Evolutionary conservation across 2,113 vertebrate species (phyloP), one percentile per base, ranked within the genome.

Genomic region (Calidris pugnax): DNA sequence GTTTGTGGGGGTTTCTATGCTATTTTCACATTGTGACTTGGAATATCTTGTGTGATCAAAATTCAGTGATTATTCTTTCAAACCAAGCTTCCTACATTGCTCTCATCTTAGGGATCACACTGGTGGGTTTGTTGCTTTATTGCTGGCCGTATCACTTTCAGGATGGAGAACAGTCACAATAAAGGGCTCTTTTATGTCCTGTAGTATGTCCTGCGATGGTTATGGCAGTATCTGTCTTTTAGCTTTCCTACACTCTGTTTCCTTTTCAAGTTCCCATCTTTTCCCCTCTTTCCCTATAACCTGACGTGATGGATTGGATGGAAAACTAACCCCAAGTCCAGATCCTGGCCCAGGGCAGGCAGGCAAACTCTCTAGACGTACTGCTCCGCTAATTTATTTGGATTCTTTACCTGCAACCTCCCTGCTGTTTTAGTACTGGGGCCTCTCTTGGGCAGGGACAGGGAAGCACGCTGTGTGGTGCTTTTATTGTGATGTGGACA

Each of bases 401-500:
- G 86, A 66, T 85, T 85, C 90, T 92, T 93, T 85, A 97, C 96
- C 97, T 96, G 95, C 85, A 91, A 0, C 59, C 71, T 83, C 85
- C 95, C 95, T 12, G 66, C 91, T 96, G 88, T 64, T 92, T 97
- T 94, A 95, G 56, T 37, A 60, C 85, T 14, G 83, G 90, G 90
- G 93, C 93, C 95, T 96, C 90, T 81, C 86, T 12, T 9, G 83
- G 73, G 43, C 81, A 89, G 92, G 68, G 76, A n/a, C 68, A 68
- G 73, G 68, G 93, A 55, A 84, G 82, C 79, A 69, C 35, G 78
- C 85, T 93, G 28, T 35, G 68, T 37, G 79, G n/a, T 64, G 79
- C 51, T 78, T 96, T 96, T 95, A 93, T 81, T 69, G 88, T 53
- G 7, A 72, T 60, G 85, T 85, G 92, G 93, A 96, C 93, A 95